These are phyloP conservation scores for Chascanopsetta lugubris DNA, from an alignment of 2,113 vertebrate genomes.

Conservation along the genomic window DNA sequence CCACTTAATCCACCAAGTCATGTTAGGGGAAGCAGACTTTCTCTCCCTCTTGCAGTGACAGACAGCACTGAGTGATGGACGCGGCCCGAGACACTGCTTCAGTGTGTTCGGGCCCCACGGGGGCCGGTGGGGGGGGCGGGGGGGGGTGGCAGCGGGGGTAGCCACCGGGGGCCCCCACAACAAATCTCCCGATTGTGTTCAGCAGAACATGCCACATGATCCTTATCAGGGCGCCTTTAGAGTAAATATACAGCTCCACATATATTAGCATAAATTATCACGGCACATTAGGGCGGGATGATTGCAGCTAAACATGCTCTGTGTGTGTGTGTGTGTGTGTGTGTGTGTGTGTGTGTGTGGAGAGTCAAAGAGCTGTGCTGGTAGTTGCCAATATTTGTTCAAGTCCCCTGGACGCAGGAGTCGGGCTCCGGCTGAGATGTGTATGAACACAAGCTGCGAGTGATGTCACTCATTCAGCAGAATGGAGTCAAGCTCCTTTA, in stretches of 20 bases:
- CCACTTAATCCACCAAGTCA: neutral
- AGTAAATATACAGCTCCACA: constrained; percentile 56
- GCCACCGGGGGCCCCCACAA: constrained; percentile 50
- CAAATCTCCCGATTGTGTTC: constrained; percentile 72
- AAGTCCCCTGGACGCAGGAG: constrained; percentile 50
- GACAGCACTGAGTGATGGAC: constrained; percentile 65
- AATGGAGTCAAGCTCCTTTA: constrained; percentile 34
- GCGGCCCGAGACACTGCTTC: constrained; percentile 57
- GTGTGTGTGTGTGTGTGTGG: constrained; percentile 12
- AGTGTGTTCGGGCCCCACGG: constrained; percentile 58
- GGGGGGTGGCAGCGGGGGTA: too few species aligned
- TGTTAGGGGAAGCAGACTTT: neutral
- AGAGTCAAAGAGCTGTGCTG: constrained; percentile 10
- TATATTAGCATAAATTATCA: constrained; percentile 64
- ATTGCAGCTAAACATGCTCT: constrained; percentile 46
- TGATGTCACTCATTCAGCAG: constrained; percentile 52
- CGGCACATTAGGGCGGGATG: constrained; percentile 1
- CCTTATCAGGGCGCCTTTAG: constrained; percentile 59
- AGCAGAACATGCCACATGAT: constrained; percentile 63
- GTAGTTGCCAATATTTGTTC: constrained; percentile 69
- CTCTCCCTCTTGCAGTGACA: constrained; percentile 33
- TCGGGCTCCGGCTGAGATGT: constrained; percentile 56
- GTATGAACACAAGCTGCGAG: constrained; percentile 61
- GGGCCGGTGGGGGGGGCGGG: too few species aligned
- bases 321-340: constrained; percentile 11